Evolutionary conservation across 2,888 invertebrate genomes (phyloP).

Genomic region (Erebia ligea): DNA sequence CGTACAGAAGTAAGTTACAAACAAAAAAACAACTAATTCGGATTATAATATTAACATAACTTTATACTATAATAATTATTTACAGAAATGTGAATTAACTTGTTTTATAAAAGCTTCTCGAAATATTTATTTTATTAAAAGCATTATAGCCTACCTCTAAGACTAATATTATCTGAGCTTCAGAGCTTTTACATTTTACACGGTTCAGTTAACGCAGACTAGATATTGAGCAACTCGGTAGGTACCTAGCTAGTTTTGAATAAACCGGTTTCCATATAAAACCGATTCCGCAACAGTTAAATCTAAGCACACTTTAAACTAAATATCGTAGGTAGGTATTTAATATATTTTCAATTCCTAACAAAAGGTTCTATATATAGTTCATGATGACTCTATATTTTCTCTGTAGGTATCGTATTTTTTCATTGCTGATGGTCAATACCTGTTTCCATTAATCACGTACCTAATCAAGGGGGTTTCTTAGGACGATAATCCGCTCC

Average conservation of each 20-base stretch:
- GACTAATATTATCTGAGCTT: constrained; percentile 6
- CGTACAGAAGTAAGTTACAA: no score
- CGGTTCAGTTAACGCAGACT: constrained; percentile 21
- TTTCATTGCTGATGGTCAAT: no score
- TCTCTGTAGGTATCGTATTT: no score
- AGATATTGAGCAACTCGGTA: constrained; percentile 25
- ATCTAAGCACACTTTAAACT: constrained; percentile 7
- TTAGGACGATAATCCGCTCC: no score
- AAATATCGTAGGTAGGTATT: background rate
- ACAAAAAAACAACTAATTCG: background rate
- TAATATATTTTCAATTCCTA: background rate
- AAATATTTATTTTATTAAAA: constrained; percentile 16
- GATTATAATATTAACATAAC: background rate
- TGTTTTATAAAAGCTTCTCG: constrained; percentile 6
- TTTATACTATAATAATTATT: background rate
- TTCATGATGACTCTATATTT: background rate
- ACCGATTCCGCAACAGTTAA: constrained; percentile 26
- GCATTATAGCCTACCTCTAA: constrained; percentile 2
- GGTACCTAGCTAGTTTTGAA: constrained; percentile 20
- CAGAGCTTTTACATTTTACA: constrained; percentile 28
- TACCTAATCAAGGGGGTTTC: no score
- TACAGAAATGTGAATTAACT: no score
- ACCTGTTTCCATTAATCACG: no score
- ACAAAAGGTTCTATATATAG: constrained; percentile 9
- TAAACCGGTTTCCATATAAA: constrained; percentile 30